Base-by-base conservation (phyloP, 2,113 vertebrate species). In the Rhombomys opimus region DNA sequence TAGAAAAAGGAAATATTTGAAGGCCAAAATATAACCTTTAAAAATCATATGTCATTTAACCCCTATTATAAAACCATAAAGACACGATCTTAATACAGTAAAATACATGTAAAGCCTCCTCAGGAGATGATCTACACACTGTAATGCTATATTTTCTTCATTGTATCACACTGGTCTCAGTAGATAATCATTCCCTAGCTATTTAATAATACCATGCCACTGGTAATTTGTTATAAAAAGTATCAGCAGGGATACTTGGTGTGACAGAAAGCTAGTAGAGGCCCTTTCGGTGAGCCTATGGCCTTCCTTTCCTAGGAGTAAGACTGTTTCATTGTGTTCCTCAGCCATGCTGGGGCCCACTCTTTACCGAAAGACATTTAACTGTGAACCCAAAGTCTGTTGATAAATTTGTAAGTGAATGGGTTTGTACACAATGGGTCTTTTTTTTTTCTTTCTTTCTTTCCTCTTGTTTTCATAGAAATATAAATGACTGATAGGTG, bases 361-460 rank as follows among this genome's bases (percentile, higher is more conserved):
- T 96, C 73, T 90, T 92, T 95, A 94, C 75, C 92, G 84, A 96
- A 96, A 93, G 35, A 61, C 92, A 93, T 93, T 96, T 97, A 93
- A 96, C 95, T 97, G 95, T 38, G 85, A 90, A 94, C 27, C 76
- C 65, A 90, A 86, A 81, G 6, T 80, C 46, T 93, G 38, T 63
- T 95, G 63, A 78, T 90, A 95, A 93, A 92, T 92, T 86, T 88
- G 20, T 70, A 94, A 41, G 46, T 88, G 17, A 23, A 46, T 96
- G 82, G 82, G 94, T 87, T 95, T 95, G 25, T 88, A 91, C 6
- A 72, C 61, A 70, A 92, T 85, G 78, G 50, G 41, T 87, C 27
- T 59, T 75, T 32, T 76, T 46, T 46, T 46, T 46, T 46, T 46
- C 4, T 46, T 46, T 46, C 4, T 27, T 1, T 76, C 27, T 72